A percentile compares a stretch with the other conserved stretches of the same genome.
Conservation (phyloP, 1,140 invertebrate genomes). For the Anthonomus grandis region DNA sequence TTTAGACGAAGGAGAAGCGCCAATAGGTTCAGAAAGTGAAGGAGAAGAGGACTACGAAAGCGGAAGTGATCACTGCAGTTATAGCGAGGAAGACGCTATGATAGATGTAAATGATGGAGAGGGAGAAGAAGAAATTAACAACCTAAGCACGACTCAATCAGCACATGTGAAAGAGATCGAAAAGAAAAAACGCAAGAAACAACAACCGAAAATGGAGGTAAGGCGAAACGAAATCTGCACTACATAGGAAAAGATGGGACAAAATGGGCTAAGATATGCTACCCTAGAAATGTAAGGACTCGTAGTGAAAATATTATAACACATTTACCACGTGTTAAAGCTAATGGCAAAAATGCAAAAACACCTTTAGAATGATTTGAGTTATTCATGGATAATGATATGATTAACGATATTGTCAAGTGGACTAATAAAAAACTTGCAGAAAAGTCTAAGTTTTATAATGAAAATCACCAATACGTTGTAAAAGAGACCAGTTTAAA, state of each 20-base stretch:
- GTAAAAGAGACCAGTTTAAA: slow-evolving; percentile 1
- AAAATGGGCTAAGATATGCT: slow-evolving; percentile 1
- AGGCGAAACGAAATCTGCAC: too few relatives aligned
- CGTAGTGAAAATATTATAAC: slow-evolving; percentile 33
- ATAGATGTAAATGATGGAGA: too few relatives aligned
- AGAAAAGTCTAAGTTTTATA: slow-evolving; percentile 12
- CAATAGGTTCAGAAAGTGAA: too few relatives aligned
- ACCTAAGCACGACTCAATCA: too few relatives aligned
- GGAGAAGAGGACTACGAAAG: too few relatives aligned
- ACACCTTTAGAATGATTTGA: slow-evolving; percentile 33
- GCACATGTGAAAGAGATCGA: too few relatives aligned
- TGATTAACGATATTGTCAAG: slow-evolving; percentile 32
- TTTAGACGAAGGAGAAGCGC: too few relatives aligned
- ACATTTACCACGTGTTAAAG: slow-evolving; percentile 36
- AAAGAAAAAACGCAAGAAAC: too few relatives aligned
- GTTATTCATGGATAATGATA: slow-evolving; percentile 34
- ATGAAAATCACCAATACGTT: slow-evolving; percentile 14
- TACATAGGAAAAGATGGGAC: slow-evolving; percentile 14
- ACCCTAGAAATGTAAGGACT: slow-evolving; percentile 26
- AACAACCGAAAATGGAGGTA: too few relatives aligned
- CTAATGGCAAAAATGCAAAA: slow-evolving; percentile 28
- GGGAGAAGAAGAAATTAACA: too few relatives aligned
- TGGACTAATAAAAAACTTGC: slow-evolving; percentile 27
- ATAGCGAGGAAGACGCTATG: too few relatives aligned
- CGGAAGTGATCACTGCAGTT: too few relatives aligned